Conservation (phyloP, 2,797 vertebrate genomes). For the Sebastes umbrosus region DNA sequence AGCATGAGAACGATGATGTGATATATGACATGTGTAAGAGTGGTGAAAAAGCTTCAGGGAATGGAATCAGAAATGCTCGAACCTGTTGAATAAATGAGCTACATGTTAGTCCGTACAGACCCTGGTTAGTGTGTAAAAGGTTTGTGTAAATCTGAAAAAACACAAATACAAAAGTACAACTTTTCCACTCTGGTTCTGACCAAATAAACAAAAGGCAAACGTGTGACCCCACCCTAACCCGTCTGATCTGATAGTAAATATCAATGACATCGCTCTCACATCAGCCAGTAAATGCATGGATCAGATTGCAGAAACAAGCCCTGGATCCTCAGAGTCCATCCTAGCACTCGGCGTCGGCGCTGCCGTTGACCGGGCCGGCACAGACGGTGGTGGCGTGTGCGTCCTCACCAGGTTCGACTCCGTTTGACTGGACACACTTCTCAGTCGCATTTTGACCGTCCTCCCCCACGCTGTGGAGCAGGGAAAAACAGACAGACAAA, state of each 20-base stretch:
- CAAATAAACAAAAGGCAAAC: background rate
- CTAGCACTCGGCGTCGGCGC: slow-evolving; percentile 75
- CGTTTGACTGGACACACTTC: slow-evolving; percentile 58
- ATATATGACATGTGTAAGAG: background rate
- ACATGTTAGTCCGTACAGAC: background rate
- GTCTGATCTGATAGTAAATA: background rate
- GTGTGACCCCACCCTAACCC: slow-evolving; percentile 1
- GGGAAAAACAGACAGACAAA: background rate
- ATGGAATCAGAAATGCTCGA: background rate
- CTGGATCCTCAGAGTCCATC: slow-evolving; percentile 26
- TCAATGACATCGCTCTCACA: background rate
- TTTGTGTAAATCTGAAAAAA: background rate
- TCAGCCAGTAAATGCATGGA: background rate
- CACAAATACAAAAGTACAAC: background rate
- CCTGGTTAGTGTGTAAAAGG: background rate
- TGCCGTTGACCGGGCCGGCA: slow-evolving; percentile 46
- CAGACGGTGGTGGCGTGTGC: slow-evolving; percentile 16
- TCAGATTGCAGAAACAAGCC: background rate
- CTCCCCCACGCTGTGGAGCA: slow-evolving; percentile 58
- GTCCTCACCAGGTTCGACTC: slow-evolving; percentile 42
- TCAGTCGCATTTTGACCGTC: slow-evolving; percentile 11
- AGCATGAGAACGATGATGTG: background rate
- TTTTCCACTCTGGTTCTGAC: slow-evolving; percentile 8
- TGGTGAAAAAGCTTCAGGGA: background rate
- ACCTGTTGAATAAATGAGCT: background rate